A percentile compares a stretch with the other conserved stretches of the same genome.
phyloP scores from a whole-genome alignment of 2,888 invertebrate genomes.

The Homarus gammarus region DNA sequence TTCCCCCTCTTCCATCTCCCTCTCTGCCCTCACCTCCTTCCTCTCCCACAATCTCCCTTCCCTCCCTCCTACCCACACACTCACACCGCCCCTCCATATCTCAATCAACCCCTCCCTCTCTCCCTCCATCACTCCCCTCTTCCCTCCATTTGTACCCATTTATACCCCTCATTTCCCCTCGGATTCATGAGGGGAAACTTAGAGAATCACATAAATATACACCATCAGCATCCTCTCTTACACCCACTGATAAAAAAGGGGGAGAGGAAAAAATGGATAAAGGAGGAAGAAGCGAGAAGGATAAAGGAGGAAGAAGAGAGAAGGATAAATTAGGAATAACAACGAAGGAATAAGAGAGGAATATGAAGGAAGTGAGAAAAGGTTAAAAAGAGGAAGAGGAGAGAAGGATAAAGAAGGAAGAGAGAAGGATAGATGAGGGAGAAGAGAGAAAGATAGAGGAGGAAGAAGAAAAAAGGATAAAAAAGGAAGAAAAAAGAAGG shows the following conservation, averaged over 20 bases:
- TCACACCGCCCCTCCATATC: no score
- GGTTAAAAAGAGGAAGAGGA: background rate
- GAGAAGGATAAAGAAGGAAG: background rate
- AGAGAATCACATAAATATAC: no score
- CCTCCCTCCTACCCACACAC: no score
- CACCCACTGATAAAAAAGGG: background rate
- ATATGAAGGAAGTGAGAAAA: no score
- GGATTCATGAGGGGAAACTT: no score
- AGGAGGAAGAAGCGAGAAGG: constrained; percentile 18
- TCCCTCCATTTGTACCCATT: constrained; percentile 9
- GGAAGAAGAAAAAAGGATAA: background rate
- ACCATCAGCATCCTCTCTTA: background rate
- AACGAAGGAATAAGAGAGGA: background rate
- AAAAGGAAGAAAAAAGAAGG: background rate
- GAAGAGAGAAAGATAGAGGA: background rate
- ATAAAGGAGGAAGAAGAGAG: constrained; percentile 29
- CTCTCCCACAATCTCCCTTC: no score
- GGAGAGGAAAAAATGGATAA: background rate
- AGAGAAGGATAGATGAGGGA: background rate
- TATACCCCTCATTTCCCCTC: background rate
- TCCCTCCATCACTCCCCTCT: background rate
- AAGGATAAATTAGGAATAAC: constrained; percentile 11
- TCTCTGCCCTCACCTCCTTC: no score
- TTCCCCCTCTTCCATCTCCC: no score
- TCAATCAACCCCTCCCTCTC: background rate